Evolutionary conservation across 1,140 invertebrate species (phyloP).

Genomic region (Hyposmocoma kahamanoa): DNA sequence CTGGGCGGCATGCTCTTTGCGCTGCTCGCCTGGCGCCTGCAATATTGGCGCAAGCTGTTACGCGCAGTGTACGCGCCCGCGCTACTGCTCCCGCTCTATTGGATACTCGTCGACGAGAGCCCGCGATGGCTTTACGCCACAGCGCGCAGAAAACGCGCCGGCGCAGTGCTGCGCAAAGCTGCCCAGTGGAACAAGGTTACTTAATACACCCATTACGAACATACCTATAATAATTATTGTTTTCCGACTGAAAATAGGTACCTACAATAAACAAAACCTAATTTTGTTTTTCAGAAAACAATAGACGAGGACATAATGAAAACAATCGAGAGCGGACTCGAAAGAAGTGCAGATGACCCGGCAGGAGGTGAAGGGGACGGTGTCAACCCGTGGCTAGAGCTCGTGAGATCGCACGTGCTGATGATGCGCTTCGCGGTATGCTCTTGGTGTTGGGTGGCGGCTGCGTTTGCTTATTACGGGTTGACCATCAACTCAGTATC

Average conservation of each 20-base stretch:
- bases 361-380: conserved; percentile 8
- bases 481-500: conserved; percentile 86
- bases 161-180: conserved; percentile 31
- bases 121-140: conserved; percentile 80
- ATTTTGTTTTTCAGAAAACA: conserved; percentile 30
- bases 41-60: conserved; percentile 44
- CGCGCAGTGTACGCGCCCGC: conserved; percentile 38
- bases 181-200: conserved; percentile 50
- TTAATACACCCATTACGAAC: background rate
- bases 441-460: conserved; percentile 81
- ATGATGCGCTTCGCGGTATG: conserved; percentile 77
- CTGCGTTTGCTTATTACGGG: conserved; percentile 86
- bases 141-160: conserved; percentile 11
- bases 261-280: background rate
- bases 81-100: conserved; percentile 48
- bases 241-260: background rate
- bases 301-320: conserved; percentile 31
- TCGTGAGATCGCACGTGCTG: conserved; percentile 75
- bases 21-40: conserved; percentile 28
- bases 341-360: conserved; percentile 12
- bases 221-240: background rate
- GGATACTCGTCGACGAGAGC: conserved; percentile 52
- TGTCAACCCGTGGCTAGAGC: conserved; percentile 54
- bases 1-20: conserved; percentile 49
- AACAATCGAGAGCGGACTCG: conserved; percentile 13